A percentile compares a stretch with the other conserved stretches of the same genome.
Conservation (phyloP, 1,140 invertebrate genomes). For the Drosophila serrata region DNA sequence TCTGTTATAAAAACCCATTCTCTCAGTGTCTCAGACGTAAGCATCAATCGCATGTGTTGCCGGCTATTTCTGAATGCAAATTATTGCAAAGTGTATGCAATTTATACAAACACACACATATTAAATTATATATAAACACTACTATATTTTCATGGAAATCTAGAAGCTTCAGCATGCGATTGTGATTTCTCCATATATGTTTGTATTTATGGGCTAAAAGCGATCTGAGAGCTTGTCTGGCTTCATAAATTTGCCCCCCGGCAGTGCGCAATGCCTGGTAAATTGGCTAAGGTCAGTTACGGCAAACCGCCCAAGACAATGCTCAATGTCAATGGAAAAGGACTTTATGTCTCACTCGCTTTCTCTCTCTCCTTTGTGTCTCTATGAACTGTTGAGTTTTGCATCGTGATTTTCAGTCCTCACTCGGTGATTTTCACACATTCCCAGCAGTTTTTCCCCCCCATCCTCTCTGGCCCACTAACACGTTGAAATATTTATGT, state of each 20-base stretch:
- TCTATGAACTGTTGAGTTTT: conserved; percentile 13
- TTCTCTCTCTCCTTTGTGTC: background rate
- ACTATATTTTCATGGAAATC: conserved; percentile 40
- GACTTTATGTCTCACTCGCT: background rate
- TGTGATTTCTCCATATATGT: conserved; percentile 6
- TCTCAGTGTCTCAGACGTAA: conserved; percentile 11
- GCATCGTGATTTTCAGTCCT: conserved; percentile 40
- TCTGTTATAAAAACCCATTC: background rate
- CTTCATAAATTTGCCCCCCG: conserved; percentile 27
- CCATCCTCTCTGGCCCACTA: conserved; percentile 26
- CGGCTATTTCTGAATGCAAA: conserved; percentile 56
- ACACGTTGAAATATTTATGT: conserved; percentile 80
- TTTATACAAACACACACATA: conserved; percentile 48
- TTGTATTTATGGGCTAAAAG: conserved; percentile 10
- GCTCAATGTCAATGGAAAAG: conserved; percentile 19
- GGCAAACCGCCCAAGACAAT: conserved; percentile 22
- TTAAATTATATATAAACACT: conserved; percentile 56
- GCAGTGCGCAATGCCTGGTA: conserved; percentile 42
- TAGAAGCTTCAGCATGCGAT: conserved; percentile 32
- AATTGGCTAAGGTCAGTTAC: conserved; percentile 72
- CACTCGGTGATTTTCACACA: conserved; percentile 54
- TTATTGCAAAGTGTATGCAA: conserved; percentile 65
- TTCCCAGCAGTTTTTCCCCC: conserved; percentile 62
- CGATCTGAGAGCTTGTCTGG: conserved; percentile 10
- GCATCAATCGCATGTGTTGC: conserved; percentile 27